These are phyloP conservation scores for Grantiella picta DNA, from an alignment of 2,113 vertebrate species.

Conservation along the genomic window DNA sequence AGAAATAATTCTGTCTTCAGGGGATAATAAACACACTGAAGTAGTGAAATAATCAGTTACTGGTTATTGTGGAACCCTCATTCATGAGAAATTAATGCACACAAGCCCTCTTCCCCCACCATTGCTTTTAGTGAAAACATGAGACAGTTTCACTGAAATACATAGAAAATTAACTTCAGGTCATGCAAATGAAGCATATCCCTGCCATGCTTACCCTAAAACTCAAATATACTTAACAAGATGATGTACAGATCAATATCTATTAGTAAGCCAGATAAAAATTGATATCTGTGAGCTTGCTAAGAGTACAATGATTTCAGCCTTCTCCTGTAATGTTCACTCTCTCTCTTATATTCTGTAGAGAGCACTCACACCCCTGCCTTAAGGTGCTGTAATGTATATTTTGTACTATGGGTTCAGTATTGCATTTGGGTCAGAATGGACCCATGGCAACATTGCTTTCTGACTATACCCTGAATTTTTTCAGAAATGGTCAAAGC, in stretches of 20 bases:
- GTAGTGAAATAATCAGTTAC: neutral
- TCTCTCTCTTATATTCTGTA: neutral
- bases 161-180: neutral
- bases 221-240: neutral
- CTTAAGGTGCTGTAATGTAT: neutral
- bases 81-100: neutral
- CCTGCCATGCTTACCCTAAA: neutral
- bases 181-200: neutral
- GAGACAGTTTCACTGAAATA: neutral
- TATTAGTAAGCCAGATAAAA: neutral
- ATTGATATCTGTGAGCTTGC: neutral
- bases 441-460: neutral
- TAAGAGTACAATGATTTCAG: neutral
- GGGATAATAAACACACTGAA: neutral
- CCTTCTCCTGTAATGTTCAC: neutral
- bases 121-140: neutral
- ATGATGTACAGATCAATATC: neutral
- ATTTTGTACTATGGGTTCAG: neutral
- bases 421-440: neutral
- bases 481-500: neutral
- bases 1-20: neutral
- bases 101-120: accelerated
- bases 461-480: neutral
- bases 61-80: neutral
- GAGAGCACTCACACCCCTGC: neutral